phyloP scores from a whole-genome alignment of 2,113 vertebrate genomes.

The Ivindomyrus marchei region DNA sequence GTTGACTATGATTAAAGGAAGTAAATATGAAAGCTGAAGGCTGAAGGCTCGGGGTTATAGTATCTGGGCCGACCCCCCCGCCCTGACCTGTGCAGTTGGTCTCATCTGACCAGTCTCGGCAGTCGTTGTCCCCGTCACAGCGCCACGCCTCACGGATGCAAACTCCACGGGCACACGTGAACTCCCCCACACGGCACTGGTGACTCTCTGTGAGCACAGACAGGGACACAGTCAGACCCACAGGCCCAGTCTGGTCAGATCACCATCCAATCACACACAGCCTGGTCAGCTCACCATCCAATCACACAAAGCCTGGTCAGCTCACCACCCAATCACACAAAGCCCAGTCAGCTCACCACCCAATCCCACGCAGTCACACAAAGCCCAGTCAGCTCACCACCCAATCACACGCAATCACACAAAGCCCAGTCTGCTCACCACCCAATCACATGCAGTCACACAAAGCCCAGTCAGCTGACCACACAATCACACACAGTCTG shows the following conservation, averaged over 20 bases:
- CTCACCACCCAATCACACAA: background rate
- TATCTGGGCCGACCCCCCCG: no score
- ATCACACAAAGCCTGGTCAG: background rate
- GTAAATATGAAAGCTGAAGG: background rate
- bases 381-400: background rate
- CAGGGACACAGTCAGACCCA: background rate
- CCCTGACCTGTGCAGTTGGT: slow-evolving; percentile 84
- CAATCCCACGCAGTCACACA: background rate
- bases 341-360: background rate
- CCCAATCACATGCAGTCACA: slow-evolving; percentile 29
- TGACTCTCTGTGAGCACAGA: slow-evolving; percentile 69
- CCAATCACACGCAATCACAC: background rate
- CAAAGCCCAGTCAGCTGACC: slow-evolving; percentile 58
- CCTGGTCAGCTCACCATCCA: background rate
- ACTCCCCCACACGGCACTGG: slow-evolving; percentile 78
- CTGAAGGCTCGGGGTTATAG: background rate
- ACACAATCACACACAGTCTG: slow-evolving; percentile 29
- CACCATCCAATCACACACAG: background rate
- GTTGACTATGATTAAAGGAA: background rate
- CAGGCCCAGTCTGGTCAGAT: background rate
- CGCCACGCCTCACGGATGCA: slow-evolving; percentile 90
- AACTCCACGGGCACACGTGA: slow-evolving; percentile 84
- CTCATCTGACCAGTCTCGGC: slow-evolving; percentile 96
- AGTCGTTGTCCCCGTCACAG: slow-evolving; percentile 94
- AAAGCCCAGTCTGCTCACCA: slow-evolving; percentile 58